Percentiles rank a stretch among this genome's conserved stretches.
Evolutionary conservation across 2,888 invertebrate genomes (phyloP).

Genomic region (Xestia rhomboidea): DNA sequence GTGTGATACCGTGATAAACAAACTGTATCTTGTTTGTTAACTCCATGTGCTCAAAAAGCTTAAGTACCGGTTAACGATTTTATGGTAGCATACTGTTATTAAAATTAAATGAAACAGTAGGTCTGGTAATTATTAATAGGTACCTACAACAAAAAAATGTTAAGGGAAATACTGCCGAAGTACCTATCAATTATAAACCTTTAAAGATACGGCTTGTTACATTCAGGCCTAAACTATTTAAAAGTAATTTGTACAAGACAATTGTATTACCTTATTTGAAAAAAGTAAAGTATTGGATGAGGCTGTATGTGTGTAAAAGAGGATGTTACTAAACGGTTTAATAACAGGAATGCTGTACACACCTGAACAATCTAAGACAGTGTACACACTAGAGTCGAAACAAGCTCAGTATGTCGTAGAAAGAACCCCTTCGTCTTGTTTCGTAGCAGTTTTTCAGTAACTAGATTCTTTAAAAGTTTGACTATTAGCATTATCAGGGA

Average conservation of each 20-base stretch:
- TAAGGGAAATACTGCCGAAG: background rate
- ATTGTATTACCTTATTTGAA: background rate
- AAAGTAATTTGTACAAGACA: background rate
- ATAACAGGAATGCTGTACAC: constrained; percentile 34
- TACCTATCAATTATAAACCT: background rate
- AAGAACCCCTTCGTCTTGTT: background rate
- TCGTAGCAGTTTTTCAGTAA: background rate
- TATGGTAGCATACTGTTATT: constrained; percentile 9
- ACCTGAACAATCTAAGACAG: constrained; percentile 33
- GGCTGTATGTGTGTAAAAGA: background rate
- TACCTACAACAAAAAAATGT: constrained; percentile 5
- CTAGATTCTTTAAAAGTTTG: background rate
- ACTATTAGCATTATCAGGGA: background rate
- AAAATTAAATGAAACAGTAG: constrained; percentile 10
- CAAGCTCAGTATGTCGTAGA: background rate
- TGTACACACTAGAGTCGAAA: constrained; percentile 2
- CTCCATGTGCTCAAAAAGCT: background rate
- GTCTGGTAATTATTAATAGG: constrained; percentile 8
- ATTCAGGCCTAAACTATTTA: background rate
- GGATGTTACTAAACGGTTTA: constrained; percentile 20
- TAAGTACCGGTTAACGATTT: constrained; percentile 16
- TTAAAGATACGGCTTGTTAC: background rate
- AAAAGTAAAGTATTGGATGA: background rate
- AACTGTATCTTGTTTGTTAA: constrained; percentile 37
- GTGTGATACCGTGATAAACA: constrained; percentile 21